A percentile compares a stretch with the other conserved stretches of the same genome.
phyloP scores from a whole-genome alignment of 2,113 vertebrate genomes.

The Podocnemis expansa region DNA sequence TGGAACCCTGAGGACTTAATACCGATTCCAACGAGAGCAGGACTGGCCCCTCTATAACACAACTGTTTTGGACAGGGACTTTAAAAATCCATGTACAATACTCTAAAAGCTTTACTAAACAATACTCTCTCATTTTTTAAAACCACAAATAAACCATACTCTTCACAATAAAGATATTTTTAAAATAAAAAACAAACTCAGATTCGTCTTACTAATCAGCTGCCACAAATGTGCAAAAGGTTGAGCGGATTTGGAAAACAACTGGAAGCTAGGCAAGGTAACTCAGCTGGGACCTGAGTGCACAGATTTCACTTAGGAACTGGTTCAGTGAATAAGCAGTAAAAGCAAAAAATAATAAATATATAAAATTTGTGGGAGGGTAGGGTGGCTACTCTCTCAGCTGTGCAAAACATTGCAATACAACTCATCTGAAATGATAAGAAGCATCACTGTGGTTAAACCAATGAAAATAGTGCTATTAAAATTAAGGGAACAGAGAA shows the following conservation, averaged over 20 bases:
- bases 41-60: not conserved
- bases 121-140: slow-evolving; percentile 41
- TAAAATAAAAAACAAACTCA: slow-evolving; percentile 53
- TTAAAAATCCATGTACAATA: slow-evolving; percentile 73
- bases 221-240: slow-evolving; percentile 60
- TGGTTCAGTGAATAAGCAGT: slow-evolving; percentile 12
- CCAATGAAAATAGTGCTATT: not conserved
- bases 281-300: not conserved
- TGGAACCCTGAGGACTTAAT: not conserved
- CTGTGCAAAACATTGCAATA: slow-evolving; percentile 25
- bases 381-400: not conserved
- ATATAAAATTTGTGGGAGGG: not conserved
- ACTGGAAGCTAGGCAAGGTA: not conserved
- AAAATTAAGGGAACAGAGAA: not conserved
- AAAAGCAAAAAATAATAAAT: slow-evolving; percentile 16
- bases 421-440: not conserved
- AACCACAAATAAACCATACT: slow-evolving; percentile 54
- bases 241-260: slow-evolving; percentile 18
- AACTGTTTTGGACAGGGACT: slow-evolving; percentile 12
- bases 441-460: not conserved
- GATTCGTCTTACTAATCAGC: slow-evolving; percentile 39
- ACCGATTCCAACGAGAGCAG: fast-evolving
- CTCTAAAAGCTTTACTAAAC: slow-evolving; percentile 75
- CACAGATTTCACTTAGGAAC: slow-evolving; percentile 28
- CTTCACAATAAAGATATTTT: slow-evolving; percentile 69